These are phyloP conservation scores for Apaloderma vittatum DNA, from an alignment of 2,113 vertebrate species.

Conservation along the genomic window DNA sequence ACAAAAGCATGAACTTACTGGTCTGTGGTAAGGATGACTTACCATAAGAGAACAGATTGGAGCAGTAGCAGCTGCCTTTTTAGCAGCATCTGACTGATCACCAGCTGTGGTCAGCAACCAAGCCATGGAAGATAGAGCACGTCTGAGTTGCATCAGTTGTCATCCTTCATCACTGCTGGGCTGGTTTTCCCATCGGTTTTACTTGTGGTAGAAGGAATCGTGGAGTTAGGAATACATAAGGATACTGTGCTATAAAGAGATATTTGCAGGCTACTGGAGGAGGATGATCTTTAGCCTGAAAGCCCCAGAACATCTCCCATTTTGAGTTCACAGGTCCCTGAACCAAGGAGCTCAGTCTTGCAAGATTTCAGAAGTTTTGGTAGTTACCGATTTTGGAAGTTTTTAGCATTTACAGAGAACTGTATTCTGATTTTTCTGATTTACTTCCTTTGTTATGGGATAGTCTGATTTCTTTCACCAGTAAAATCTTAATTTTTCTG, in stretches of 20 bases:
- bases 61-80: neutral
- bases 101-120: neutral
- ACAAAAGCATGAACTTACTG: neutral
- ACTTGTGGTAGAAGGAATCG: neutral
- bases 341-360: neutral
- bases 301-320: neutral
- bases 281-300: neutral
- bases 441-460: neutral
- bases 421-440: neutral
- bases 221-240: neutral
- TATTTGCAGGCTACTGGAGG: neutral
- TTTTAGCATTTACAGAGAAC: neutral
- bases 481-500: neutral
- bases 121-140: neutral
- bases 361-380: neutral
- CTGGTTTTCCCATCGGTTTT: neutral
- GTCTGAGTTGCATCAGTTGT: neutral
- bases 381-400: neutral
- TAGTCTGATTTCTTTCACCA: neutral
- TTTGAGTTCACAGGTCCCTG: neutral
- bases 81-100: neutral
- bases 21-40: neutral
- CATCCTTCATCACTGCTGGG: neutral
- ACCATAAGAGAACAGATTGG: neutral
- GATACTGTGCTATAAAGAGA: neutral